A percentile compares a stretch with the other conserved stretches of the same genome.
Conservation (phyloP, 1,140 invertebrate species). For the Wasmannia auropunctata region DNA sequence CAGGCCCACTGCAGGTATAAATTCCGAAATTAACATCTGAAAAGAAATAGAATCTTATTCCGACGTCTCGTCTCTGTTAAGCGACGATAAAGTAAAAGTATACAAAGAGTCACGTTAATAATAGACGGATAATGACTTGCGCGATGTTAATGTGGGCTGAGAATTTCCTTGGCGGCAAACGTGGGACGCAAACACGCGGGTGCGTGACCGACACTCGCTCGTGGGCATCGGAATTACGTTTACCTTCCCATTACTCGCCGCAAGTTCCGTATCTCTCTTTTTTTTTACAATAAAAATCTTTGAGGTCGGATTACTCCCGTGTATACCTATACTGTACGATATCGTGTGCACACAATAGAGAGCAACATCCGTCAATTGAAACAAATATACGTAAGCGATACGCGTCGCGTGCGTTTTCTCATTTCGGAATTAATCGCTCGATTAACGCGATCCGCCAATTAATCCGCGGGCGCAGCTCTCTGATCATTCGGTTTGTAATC, state of each 20-base stretch:
- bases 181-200: neutral
- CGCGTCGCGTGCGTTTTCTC: neutral
- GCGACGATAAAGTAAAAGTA: no score
- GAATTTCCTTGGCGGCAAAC: neutral
- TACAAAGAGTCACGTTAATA: no score
- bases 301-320: neutral
- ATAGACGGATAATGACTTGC: neutral
- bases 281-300: neutral
- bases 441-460: neutral
- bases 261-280: conserved; percentile 1
- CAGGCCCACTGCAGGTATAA: no score
- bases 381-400: neutral
- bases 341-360: neutral
- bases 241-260: neutral
- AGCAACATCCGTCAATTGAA: neutral
- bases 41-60: neutral
- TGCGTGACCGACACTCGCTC: neutral
- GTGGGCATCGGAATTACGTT: neutral
- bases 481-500: neutral
- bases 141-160: neutral
- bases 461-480: neutral
- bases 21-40: neutral
- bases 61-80: neutral
- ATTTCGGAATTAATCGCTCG: neutral
- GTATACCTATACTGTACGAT: neutral